phyloP scores from a whole-genome alignment of 2,797 vertebrate genomes.

The Protosalanx chinensis region DNA sequence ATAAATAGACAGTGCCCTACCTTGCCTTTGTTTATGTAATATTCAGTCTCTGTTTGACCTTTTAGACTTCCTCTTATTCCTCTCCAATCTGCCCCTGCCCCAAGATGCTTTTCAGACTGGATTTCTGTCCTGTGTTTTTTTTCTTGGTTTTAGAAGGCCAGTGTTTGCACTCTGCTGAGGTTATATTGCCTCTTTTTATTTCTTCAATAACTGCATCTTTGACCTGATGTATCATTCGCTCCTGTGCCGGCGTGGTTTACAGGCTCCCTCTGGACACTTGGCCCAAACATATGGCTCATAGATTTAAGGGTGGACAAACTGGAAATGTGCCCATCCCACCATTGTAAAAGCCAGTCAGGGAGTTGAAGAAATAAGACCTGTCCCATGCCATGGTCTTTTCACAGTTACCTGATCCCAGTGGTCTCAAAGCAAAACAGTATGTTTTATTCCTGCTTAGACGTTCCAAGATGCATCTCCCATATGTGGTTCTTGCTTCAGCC shows the following conservation, averaged over 20 bases:
- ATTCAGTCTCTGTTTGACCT: slow-evolving; percentile 48
- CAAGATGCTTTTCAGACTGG: slow-evolving; percentile 44
- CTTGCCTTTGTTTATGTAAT: slow-evolving; percentile 33
- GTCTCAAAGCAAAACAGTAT: slow-evolving; percentile 44
- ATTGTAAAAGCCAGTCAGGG: slow-evolving; percentile 35
- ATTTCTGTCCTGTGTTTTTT: slow-evolving; percentile 36
- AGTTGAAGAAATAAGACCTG: slow-evolving; percentile 35
- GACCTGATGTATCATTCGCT: slow-evolving; percentile 49
- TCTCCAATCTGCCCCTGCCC: slow-evolving; percentile 32
- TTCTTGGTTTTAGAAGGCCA: slow-evolving; percentile 46
- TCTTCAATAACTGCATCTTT: slow-evolving; percentile 55
- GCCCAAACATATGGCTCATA: slow-evolving; percentile 29
- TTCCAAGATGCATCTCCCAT: neutral
- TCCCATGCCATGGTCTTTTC: slow-evolving; percentile 38
- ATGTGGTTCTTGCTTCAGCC: neutral
- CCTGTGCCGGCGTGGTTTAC: slow-evolving; percentile 39
- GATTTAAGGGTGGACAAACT: slow-evolving; percentile 47
- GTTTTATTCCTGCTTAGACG: slow-evolving; percentile 16
- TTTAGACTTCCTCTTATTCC: slow-evolving; percentile 42
- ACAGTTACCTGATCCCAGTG: slow-evolving; percentile 38
- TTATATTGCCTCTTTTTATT: slow-evolving; percentile 56
- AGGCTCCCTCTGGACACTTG: slow-evolving; percentile 25
- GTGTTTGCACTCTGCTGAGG: slow-evolving; percentile 39
- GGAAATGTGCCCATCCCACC: slow-evolving; percentile 13
- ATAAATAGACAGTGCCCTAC: slow-evolving; percentile 15